Evolutionary conservation across 2,113 vertebrate genomes (phyloP), one percentile per base, ranked within the genome.

Genomic region (Mormyrus iriodes): DNA sequence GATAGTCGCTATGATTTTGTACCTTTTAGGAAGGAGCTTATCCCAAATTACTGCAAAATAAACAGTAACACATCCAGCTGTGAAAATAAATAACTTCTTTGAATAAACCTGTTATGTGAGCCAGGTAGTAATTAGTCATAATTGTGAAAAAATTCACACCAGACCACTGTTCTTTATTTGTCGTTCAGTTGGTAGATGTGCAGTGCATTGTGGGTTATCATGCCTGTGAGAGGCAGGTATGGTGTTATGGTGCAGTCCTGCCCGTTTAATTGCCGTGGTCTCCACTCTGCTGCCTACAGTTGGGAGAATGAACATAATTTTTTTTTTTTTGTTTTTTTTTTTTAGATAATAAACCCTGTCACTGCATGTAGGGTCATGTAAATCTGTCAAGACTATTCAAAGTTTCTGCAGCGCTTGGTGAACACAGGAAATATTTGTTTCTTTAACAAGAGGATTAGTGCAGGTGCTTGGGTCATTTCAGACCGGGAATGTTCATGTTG

Each of bases 381-480:
- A 96, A 96, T 96, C 95, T 96, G 95, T 96, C 95, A 95, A 92
- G 94, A 90, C 92, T 93, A 92, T 94, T 95, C 92, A 94, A 91
- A 93, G 93, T 93, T 92, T 91, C 91, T 83, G 93, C 88, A 82
- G 91, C 90, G 91, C 91, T 92, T 91, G 91, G 91, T 91, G 89
- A 82, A 79, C 31, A 73, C 88, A 24, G 88, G 69, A 79, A 35
- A 82, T 82, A 46, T 53, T 76, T 52, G 46, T 82, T 88, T 52
- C 88, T 53, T 88, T 61, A 91, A 58, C 86, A 90, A 90, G 89
- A 86, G 82, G 85, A 90, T 95, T 95, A 94, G 94, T 91, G 89
- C 92, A 92, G 92, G 91, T 91, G 88, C 90, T 93, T 92, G 94
- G 95, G 92, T 95, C 95, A 95, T 94, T 95, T 95, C 91, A 91